Evolutionary conservation across 2,797 vertebrate species (phyloP).

Genomic region (Amniataba percoides): DNA sequence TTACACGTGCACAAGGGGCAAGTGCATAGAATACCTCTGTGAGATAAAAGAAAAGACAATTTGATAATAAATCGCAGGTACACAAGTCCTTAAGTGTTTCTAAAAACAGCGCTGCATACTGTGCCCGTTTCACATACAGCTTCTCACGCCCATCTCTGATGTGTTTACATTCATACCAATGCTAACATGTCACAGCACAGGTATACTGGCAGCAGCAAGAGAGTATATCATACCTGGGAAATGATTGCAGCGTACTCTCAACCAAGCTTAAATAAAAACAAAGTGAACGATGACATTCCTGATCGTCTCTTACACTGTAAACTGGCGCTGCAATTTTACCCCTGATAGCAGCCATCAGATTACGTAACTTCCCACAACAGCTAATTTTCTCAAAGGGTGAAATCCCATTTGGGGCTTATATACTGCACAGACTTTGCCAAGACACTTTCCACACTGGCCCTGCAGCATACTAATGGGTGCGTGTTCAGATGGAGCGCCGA

Average conservation of each 20-base stretch:
- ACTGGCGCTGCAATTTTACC: constrained; percentile 13
- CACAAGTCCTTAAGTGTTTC: constrained; percentile 14
- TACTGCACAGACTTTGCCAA: constrained; percentile 19
- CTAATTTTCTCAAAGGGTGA: constrained; percentile 33
- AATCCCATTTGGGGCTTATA: constrained; percentile 36
- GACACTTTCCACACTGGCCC: constrained; percentile 34
- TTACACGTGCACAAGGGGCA: not conserved
- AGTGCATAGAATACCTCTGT: not conserved
- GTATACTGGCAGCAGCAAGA: constrained; percentile 44
- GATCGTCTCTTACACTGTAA: constrained; percentile 28
- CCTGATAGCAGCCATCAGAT: constrained; percentile 37
- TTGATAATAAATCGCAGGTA: not conserved
- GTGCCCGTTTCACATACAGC: constrained; percentile 43
- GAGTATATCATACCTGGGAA: constrained; percentile 48
- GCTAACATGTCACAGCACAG: constrained; percentile 81
- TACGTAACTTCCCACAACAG: constrained; percentile 45
- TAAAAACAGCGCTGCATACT: constrained; percentile 10
- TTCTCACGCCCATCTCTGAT: constrained; percentile 56
- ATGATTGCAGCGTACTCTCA: constrained; percentile 55
- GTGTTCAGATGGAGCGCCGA: constrained; percentile 44
- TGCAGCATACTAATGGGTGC: constrained; percentile 8
- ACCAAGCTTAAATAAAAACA: constrained; percentile 43
- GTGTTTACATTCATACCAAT: constrained; percentile 81
- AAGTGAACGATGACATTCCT: constrained; percentile 32
- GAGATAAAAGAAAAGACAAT: not conserved